These are phyloP conservation scores for Phyllostomus hastatus DNA, from an alignment of 2,113 vertebrate genomes.

Conservation along the genomic window DNA sequence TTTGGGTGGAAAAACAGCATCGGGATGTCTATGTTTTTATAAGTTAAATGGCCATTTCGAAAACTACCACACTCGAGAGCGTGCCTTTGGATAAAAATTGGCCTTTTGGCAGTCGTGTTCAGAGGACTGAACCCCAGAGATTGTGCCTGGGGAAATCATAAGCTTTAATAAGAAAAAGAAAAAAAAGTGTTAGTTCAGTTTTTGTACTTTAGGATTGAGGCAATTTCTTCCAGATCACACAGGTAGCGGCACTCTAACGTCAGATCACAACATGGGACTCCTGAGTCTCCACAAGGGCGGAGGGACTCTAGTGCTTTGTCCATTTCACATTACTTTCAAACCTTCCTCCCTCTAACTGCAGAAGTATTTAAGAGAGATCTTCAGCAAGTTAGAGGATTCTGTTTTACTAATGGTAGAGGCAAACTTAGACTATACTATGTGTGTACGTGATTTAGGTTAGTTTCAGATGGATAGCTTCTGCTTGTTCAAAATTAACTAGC, in stretches of 20 bases:
- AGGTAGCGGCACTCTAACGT: neutral
- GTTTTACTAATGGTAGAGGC: neutral
- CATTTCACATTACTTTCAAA: neutral
- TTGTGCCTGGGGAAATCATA: neutral
- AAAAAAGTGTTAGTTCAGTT: neutral
- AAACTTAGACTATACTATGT: neutral
- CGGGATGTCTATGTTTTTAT: neutral
- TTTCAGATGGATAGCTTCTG: neutral
- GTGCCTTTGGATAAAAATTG: neutral
- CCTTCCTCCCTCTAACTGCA: neutral
- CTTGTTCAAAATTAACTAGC: neutral
- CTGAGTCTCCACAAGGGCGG: neutral
- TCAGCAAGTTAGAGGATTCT: neutral
- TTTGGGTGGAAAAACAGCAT: neutral
- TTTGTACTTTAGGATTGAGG: neutral
- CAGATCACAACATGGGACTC: neutral
- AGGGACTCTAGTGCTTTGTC: neutral
- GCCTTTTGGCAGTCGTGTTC: neutral
- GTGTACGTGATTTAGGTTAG: neutral
- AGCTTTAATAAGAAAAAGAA: neutral
- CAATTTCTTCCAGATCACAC: neutral
- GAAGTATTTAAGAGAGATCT: neutral
- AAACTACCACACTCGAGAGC: neutral
- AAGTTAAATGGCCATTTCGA: neutral
- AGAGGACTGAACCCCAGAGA: neutral